Conservation (phyloP, 2,888 invertebrate genomes). For the Trachelus iudaicus region DNA sequence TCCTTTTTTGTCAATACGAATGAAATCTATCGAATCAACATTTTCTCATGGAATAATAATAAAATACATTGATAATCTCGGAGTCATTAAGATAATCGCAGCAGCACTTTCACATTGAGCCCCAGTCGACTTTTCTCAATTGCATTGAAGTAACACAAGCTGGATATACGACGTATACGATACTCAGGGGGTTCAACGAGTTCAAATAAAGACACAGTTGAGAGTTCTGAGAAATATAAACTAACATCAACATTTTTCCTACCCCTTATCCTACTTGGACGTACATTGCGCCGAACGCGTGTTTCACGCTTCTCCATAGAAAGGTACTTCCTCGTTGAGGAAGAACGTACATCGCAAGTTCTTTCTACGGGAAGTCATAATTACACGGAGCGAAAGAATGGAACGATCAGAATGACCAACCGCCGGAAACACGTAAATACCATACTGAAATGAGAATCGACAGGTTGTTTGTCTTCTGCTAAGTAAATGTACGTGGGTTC, state of each 20-base stretch:
- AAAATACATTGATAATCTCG: background rate
- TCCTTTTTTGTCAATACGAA: background rate
- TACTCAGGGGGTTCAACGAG: background rate
- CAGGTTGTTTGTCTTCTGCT: background rate
- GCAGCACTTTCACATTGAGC: background rate
- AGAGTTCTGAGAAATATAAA: background rate
- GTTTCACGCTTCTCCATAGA: background rate
- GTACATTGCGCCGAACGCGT: background rate
- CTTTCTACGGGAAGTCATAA: background rate
- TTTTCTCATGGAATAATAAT: background rate
- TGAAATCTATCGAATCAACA: background rate
- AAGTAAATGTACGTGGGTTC: conserved; percentile 24
- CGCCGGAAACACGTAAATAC: background rate
- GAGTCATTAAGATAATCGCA: background rate
- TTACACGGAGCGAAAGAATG: background rate
- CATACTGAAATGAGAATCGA: background rate
- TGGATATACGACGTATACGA: background rate
- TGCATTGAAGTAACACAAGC: background rate
- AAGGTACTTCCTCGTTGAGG: background rate
- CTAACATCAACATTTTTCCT: background rate
- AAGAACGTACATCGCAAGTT: background rate
- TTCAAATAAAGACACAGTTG: background rate
- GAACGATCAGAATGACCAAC: background rate
- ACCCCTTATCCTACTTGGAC: background rate
- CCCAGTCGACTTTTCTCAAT: background rate